Conservation (phyloP, 2,888 invertebrate genomes). For the Parasteatoda lunata region DNA sequence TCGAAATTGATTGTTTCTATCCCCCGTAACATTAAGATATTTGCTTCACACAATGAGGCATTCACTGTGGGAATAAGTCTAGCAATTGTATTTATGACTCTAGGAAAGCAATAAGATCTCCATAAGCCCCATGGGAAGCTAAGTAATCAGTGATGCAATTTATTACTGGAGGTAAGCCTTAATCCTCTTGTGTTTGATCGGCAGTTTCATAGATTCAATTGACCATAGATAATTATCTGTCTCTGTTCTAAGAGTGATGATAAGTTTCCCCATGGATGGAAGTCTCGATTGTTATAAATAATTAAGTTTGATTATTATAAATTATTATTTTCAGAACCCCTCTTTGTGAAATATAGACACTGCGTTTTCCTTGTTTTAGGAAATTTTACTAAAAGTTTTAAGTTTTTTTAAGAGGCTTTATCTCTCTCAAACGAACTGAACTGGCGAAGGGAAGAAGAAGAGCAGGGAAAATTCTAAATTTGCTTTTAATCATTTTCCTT, state of each 20-base stretch:
- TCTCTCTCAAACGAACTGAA: no score
- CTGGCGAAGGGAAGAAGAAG: no score
- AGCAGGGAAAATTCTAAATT: no score
- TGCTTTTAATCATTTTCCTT: no score
- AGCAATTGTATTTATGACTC: slow-evolving; percentile 18
- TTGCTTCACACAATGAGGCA: not conserved
- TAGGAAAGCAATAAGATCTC: not conserved
- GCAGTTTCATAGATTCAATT: not conserved
- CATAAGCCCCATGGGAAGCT: slow-evolving; percentile 5
- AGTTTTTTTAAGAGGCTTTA: no score
- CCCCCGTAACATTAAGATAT: not conserved
- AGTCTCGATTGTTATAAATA: no score
- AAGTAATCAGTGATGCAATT: slow-evolving; percentile 31
- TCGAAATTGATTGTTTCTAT: not conserved
- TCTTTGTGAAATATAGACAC: no score
- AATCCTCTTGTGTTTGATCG: slow-evolving; percentile 5
- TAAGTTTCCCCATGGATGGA: no score
- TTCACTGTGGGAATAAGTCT: not conserved
- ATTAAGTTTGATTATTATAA: no score
- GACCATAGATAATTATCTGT: not conserved
- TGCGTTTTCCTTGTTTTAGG: no score
- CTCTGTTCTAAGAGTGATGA: not conserved
- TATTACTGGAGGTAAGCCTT: slow-evolving; percentile 17
- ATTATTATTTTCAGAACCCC: no score
- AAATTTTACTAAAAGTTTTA: no score